These are phyloP conservation scores for Blastobasis adustella DNA, from an alignment of 2,888 invertebrate genomes.

Conservation along the genomic window DNA sequence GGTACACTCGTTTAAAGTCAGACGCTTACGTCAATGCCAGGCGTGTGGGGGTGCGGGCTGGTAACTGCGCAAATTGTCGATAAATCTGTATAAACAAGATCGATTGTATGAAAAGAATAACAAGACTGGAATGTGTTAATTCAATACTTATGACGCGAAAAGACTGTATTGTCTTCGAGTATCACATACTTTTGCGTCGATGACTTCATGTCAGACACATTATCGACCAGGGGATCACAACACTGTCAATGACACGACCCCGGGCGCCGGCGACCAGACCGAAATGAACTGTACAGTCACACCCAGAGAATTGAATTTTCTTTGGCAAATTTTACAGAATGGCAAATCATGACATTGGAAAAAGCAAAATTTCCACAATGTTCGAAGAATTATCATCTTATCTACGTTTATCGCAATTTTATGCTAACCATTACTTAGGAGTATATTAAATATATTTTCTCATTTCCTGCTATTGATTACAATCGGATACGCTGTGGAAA, in stretches of 20 bases:
- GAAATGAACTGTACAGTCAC: conserved; percentile 13
- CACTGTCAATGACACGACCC: conserved; percentile 43
- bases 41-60: conserved; percentile 9
- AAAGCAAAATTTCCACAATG: too few species aligned
- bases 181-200: conserved; percentile 18
- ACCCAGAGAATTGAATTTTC: conserved; percentile 12
- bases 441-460: too few species aligned
- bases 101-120: conserved; percentile 40
- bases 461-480: too few species aligned
- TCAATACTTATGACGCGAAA: conserved; percentile 41
- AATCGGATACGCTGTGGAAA: too few species aligned
- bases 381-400: too few species aligned
- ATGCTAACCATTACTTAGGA: too few species aligned
- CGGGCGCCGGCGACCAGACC: conserved; percentile 17
- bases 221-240: conserved; percentile 34
- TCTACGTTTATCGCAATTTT: too few species aligned
- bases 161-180: conserved; percentile 30
- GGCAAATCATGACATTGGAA: too few species aligned
- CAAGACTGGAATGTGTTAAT: conserved; percentile 37
- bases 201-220: conserved; percentile 42
- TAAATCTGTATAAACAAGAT: conserved; percentile 60
- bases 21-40: too few species aligned
- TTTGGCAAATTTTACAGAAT: not conserved
- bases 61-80: conserved; percentile 57
- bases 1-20: not conserved